Conservation (phyloP, 2,797 vertebrate genomes). For the Apogon talboti region DNA sequence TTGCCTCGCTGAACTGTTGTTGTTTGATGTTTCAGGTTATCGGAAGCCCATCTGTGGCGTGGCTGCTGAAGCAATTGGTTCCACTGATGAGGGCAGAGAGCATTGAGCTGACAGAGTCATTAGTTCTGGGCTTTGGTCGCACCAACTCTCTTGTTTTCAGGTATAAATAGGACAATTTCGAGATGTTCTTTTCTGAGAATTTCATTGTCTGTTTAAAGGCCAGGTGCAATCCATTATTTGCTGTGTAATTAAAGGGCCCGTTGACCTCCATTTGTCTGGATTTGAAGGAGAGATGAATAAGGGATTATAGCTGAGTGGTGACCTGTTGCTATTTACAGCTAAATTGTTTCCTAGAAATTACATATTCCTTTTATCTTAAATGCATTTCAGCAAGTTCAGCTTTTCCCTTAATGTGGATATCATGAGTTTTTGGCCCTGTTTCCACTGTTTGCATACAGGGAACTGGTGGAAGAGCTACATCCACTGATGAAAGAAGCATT, state of each 20-base stretch:
- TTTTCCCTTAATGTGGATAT: not conserved
- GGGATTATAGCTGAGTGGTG: conserved; percentile 55
- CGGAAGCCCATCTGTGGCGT: conserved; percentile 94
- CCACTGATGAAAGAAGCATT: conserved; percentile 98
- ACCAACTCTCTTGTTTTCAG: conserved; percentile 93
- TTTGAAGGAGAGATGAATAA: conserved; percentile 53
- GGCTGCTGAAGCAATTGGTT: conserved; percentile 96
- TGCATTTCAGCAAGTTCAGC: not conserved
- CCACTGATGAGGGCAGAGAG: conserved; percentile 97
- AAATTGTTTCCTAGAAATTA: conserved; percentile 35
- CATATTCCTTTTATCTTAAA: conserved; percentile 22
- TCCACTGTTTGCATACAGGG: conserved; percentile 77
- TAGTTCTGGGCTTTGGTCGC: conserved; percentile 96
- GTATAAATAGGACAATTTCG: conserved; percentile 49
- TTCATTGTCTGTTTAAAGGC: not conserved
- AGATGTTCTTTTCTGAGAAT: not conserved
- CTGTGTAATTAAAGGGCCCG: conserved; percentile 39
- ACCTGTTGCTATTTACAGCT: conserved; percentile 34
- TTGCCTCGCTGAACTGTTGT: conserved; percentile 21
- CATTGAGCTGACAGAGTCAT: conserved; percentile 96
- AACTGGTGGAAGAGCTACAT: conserved; percentile 96
- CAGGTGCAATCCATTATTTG: conserved; percentile 26
- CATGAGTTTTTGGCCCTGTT: not conserved
- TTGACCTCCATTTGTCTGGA: conserved; percentile 61
- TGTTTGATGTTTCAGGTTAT: conserved; percentile 86